phyloP scores from a whole-genome alignment of 2,888 invertebrate genomes.

The Nebria salina region DNA sequence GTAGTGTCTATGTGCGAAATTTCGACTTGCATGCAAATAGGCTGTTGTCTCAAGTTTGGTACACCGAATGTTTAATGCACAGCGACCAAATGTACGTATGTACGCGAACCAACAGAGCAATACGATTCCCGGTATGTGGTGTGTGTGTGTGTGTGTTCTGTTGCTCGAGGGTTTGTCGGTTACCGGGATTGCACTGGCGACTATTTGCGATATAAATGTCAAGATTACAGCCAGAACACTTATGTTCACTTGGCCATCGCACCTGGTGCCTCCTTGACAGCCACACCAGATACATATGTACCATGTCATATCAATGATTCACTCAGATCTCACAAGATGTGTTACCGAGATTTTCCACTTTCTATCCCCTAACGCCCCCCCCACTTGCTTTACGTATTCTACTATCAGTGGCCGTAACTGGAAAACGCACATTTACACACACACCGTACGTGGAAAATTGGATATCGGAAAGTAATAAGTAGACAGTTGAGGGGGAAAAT shows the following conservation, averaged over 20 bases:
- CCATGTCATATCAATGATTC: constrained; percentile 35
- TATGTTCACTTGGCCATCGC: constrained; percentile 17
- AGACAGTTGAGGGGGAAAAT: too few species aligned
- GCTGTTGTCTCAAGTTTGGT: constrained; percentile 34
- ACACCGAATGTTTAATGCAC: constrained; percentile 34
- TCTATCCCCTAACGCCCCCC: too few species aligned
- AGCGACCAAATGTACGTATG: not conserved
- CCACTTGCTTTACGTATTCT: too few species aligned
- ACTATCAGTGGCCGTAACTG: too few species aligned
- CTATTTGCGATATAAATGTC: constrained; percentile 23
- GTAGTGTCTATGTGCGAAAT: not conserved
- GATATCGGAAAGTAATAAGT: too few species aligned
- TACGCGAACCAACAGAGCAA: not conserved
- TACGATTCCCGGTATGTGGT: too few species aligned
- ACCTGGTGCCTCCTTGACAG: constrained; percentile 29
- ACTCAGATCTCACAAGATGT: constrained; percentile 12
- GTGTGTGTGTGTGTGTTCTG: too few species aligned
- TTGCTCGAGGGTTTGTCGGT: too few species aligned
- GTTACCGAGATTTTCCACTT: not conserved
- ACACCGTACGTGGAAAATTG: too few species aligned
- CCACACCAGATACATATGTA: not conserved
- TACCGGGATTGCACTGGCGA: too few species aligned
- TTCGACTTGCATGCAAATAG: constrained; percentile 34
- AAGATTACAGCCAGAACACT: constrained; percentile 24
- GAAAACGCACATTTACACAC: too few species aligned